These are phyloP conservation scores for Stigmatopora nigra DNA, from an alignment of 2,113 vertebrate genomes.

Conservation along the genomic window DNA sequence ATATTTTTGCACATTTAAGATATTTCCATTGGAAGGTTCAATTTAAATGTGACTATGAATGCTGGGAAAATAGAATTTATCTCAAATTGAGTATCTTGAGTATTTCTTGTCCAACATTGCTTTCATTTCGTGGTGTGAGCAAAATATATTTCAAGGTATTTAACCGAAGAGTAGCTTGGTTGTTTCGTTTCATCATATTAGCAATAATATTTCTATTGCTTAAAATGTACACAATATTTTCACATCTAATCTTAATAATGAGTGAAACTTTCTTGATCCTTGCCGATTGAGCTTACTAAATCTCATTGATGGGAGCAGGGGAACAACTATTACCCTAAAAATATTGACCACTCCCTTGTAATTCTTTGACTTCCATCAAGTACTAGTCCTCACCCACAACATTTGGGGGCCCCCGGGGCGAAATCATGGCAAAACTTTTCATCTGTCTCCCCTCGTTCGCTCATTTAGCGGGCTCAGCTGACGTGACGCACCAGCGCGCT, in stretches of 20 bases:
- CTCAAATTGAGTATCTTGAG: not conserved
- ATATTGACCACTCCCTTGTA: not conserved
- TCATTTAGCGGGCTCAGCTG: constrained; percentile 70
- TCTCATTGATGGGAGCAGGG: not conserved
- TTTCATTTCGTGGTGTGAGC: not conserved
- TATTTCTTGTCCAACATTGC: too few species aligned
- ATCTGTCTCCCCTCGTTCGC: constrained; percentile 52
- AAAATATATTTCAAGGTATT: not conserved
- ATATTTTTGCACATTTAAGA: not conserved
- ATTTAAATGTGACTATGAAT: not conserved
- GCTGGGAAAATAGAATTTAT: not conserved
- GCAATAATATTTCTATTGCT: not conserved
- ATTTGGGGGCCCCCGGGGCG: not conserved
- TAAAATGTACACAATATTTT: not conserved
- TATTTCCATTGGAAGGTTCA: not conserved
- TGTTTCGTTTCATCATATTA: too few species aligned
- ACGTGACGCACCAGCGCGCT: constrained; percentile 65
- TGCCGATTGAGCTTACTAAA: not conserved
- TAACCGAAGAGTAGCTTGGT: not conserved
- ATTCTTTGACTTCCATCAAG: not conserved
- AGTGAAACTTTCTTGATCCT: not conserved
- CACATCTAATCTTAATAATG: too few species aligned
- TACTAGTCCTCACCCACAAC: constrained; percentile 11
- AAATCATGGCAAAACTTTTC: constrained; percentile 60
- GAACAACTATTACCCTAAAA: not conserved